A percentile compares a stretch with the other conserved stretches of the same genome.
phyloP scores from a whole-genome alignment of 1,140 invertebrate genomes.

The Trinorchestia longiramus region DNA sequence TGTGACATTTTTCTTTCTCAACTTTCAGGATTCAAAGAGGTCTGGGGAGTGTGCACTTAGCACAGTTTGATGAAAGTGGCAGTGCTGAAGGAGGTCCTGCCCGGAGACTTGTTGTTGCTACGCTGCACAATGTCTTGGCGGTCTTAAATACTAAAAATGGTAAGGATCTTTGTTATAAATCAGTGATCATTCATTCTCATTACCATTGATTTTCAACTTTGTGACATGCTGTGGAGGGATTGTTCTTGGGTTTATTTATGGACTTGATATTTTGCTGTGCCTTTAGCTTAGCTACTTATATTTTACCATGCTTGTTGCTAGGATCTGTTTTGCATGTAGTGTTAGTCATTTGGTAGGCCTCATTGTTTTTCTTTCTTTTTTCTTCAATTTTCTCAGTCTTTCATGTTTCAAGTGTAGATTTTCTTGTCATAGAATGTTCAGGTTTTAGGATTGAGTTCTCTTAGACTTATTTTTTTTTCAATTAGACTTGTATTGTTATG shows the following conservation, averaged over 20 bases:
- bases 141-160: slow-evolving; percentile 38
- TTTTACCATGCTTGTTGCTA: too few relatives aligned
- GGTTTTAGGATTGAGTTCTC: background rate
- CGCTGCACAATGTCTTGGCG: slow-evolving; percentile 18
- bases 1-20: background rate
- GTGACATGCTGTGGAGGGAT: background rate
- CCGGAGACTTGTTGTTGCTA: slow-evolving; percentile 19
- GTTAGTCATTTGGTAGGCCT: too few relatives aligned
- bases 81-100: slow-evolving; percentile 45
- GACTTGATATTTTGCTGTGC: too few relatives aligned
- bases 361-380: too few relatives aligned
- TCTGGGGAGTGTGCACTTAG: slow-evolving; percentile 30
- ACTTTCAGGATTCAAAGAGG: slow-evolving; percentile 25
- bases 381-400: background rate
- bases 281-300: too few relatives aligned
- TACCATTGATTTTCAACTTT: background rate
- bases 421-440: background rate
- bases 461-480: too few relatives aligned
- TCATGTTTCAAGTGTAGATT: background rate
- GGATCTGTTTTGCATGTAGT: too few relatives aligned
- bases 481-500: too few relatives aligned
- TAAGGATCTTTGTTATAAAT: background rate
- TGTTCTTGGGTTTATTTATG: too few relatives aligned
- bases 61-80: slow-evolving; percentile 35
- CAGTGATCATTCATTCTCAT: background rate